phyloP scores from a whole-genome alignment of 2,113 vertebrate species.

The Gadus macrocephalus region DNA sequence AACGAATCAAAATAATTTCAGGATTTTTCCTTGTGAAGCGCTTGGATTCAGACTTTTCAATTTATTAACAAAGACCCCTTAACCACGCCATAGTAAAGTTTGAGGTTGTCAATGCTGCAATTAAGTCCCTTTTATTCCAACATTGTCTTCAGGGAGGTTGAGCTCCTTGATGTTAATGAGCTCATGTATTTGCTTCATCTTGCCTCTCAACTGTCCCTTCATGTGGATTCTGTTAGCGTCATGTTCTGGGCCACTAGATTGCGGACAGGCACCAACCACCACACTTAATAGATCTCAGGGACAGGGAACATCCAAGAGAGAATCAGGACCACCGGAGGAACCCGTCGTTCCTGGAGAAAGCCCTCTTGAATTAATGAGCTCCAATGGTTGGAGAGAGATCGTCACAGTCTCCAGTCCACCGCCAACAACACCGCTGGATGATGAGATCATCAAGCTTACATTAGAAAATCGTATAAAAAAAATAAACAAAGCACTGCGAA shows the following conservation, averaged over 20 bases:
- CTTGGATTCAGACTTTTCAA: neutral
- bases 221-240: conserved; percentile 50
- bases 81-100: conserved; percentile 7
- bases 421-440: no score
- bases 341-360: no score
- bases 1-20: no score
- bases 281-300: neutral
- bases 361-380: no score
- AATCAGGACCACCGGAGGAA: no score
- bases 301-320: no score
- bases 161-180: conserved; percentile 26
- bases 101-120: neutral
- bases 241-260: conserved; percentile 36
- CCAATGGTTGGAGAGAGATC: no score
- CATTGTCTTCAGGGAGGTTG: conserved; percentile 10
- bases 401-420: no score
- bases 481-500: no score
- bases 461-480: no score
- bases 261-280: conserved; percentile 31
- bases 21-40: no score
- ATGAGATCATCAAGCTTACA: no score
- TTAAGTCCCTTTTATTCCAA: conserved; percentile 28
- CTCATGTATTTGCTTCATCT: conserved; percentile 46
- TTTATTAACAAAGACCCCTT: neutral
- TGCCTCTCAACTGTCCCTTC: conserved; percentile 45